Evolutionary conservation across 2,113 vertebrate genomes (phyloP).

Genomic region (Myotis yumanensis): DNA sequence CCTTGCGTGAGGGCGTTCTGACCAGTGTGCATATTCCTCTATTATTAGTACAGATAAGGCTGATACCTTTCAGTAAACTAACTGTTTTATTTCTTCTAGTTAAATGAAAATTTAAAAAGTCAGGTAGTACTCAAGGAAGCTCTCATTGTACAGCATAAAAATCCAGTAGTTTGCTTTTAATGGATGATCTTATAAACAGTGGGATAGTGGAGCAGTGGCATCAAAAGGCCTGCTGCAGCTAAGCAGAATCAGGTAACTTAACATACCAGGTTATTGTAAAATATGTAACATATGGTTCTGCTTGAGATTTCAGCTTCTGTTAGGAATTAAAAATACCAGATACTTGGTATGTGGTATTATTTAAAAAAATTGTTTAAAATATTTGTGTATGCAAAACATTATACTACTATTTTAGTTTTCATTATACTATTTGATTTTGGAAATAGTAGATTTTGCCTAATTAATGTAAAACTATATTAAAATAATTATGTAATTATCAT

Average conservation of each 20-base stretch:
- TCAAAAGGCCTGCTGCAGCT: background rate
- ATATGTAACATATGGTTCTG: background rate
- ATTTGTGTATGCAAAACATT: background rate
- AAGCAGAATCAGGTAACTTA: background rate
- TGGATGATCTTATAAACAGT: background rate
- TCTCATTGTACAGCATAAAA: background rate
- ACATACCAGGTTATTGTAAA: background rate
- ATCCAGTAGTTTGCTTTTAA: background rate
- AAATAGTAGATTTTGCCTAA: constrained; percentile 27
- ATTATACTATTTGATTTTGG: background rate
- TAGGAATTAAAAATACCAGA: constrained; percentile 11
- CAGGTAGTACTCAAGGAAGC: background rate
- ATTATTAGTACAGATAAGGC: background rate
- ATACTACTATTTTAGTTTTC: background rate
- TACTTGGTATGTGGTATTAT: background rate
- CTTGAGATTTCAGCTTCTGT: background rate
- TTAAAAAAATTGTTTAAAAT: background rate
- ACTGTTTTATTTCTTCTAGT: constrained; percentile 6
- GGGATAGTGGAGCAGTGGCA: background rate
- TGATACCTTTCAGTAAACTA: background rate
- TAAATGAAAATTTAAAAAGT: background rate
- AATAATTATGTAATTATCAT: background rate
- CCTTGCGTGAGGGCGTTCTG: too few species aligned
- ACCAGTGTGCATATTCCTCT: too few species aligned
- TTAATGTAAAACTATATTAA: background rate